These are phyloP conservation scores for Deilephila porcellus DNA, from an alignment of 2,888 invertebrate genomes.

Conservation along the genomic window DNA sequence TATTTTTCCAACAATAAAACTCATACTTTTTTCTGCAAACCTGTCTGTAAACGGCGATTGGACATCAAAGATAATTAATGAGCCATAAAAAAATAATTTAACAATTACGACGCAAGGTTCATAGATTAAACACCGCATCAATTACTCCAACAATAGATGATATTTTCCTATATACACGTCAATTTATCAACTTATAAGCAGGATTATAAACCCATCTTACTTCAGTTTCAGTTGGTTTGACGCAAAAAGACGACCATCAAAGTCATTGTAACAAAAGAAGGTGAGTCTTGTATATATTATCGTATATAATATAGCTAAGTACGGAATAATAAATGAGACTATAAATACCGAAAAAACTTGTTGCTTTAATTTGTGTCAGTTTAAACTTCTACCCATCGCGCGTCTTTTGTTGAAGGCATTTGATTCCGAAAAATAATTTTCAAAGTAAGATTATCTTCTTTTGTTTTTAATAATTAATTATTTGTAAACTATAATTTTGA, in stretches of 20 bases:
- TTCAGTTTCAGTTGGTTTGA: background rate
- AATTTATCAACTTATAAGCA: no score
- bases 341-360: background rate
- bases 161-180: no score
- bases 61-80: background rate
- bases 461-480: background rate
- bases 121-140: background rate
- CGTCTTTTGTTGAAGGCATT: background rate
- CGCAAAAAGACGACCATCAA: background rate
- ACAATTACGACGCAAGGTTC: background rate
- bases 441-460: background rate
- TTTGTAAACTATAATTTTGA: background rate
- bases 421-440: background rate
- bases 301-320: background rate
- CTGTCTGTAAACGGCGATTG: background rate
- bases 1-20: no score
- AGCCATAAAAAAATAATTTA: background rate
- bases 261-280: constrained; percentile 10
- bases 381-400: background rate
- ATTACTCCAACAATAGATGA: background rate
- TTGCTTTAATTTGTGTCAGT: constrained; percentile 3
- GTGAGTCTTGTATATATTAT: background rate
- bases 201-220: background rate
- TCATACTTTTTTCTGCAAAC: no score
- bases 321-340: background rate